phyloP scores from a whole-genome alignment of 1,140 invertebrate species.

The Planococcus citri region DNA sequence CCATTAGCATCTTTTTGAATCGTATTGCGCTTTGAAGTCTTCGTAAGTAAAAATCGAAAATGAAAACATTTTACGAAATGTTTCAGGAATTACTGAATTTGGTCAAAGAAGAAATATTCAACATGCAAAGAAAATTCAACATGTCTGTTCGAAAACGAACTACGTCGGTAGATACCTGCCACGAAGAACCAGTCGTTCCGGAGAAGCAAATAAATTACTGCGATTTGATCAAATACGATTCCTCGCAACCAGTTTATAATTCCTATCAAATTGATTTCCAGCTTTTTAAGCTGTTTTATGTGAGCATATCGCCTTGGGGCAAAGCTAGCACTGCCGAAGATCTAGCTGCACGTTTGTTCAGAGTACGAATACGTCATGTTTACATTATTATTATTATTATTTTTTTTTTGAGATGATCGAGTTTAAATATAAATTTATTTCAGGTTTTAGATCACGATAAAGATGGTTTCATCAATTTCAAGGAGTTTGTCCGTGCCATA shows the following conservation, averaged over 20 bases:
- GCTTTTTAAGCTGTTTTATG: conserved; percentile 74
- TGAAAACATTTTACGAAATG: no score
- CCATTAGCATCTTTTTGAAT: background rate
- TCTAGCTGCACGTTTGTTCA: no score
- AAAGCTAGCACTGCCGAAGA: conserved; percentile 27
- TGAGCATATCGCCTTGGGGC: conserved; percentile 77
- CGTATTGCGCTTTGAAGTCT: background rate
- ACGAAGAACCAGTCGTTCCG: background rate
- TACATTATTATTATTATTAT: no score
- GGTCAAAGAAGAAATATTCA: conserved; percentile 59
- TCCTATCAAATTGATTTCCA: conserved; percentile 81
- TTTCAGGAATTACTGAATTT: conserved; percentile 50
- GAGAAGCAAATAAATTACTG: conserved; percentile 35
- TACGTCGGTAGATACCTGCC: background rate
- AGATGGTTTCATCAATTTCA: conserved; percentile 69
- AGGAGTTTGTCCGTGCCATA: conserved; percentile 57
- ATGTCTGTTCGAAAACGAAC: background rate
- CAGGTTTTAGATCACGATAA: conserved; percentile 75
- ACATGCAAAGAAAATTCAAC: conserved; percentile 33
- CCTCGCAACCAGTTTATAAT: conserved; percentile 59
- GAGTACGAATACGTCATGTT: no score
- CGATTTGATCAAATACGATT: conserved; percentile 47
- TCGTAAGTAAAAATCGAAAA: no score
- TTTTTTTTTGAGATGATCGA: no score
- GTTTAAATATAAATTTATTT: conserved; percentile 28